These are phyloP conservation scores for Carposina sasakii DNA, from an alignment of 1,140 invertebrate species.

Conservation along the genomic window DNA sequence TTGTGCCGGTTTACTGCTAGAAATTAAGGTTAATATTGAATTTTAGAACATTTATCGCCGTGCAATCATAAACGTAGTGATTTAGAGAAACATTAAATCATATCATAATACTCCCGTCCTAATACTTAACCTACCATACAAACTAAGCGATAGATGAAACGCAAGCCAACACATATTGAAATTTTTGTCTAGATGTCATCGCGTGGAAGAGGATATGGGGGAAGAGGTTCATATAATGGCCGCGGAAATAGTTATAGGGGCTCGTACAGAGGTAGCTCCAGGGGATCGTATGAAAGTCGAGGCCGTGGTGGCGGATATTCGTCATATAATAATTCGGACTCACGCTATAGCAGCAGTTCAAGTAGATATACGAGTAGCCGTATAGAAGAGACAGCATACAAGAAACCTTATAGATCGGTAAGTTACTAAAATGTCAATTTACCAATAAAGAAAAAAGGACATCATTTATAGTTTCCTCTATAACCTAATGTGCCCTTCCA, in stretches of 20 bases:
- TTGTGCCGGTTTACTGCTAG: no score
- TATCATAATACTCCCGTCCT: no score
- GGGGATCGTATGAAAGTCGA: constrained; percentile 55
- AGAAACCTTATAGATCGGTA: constrained; percentile 68
- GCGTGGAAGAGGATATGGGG: constrained; percentile 55
- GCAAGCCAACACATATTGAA: not conserved
- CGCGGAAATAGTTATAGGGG: constrained; percentile 53
- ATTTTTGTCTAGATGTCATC: constrained; percentile 58
- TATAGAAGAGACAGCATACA: constrained; percentile 67
- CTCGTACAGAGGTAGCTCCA: constrained; percentile 52
- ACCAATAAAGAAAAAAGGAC: not conserved
- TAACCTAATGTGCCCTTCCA: not conserved
- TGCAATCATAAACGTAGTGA: no score
- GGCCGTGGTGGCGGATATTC: constrained; percentile 46
- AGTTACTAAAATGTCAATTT: constrained; percentile 23
- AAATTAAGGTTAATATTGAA: no score
- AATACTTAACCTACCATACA: no score
- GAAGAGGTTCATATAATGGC: constrained; percentile 52
- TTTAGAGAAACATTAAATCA: no score
- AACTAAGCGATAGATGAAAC: no score
- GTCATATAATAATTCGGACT: constrained; percentile 51
- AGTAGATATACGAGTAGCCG: constrained; percentile 54
- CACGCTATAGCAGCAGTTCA: constrained; percentile 49
- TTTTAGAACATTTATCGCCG: no score
- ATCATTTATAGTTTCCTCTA: not conserved